Percentiles rank a stretch among this genome's conserved stretches.
These are phyloP conservation scores for Epirrita christyi DNA, from an alignment of 2,888 invertebrate genomes.

Conservation along the genomic window DNA sequence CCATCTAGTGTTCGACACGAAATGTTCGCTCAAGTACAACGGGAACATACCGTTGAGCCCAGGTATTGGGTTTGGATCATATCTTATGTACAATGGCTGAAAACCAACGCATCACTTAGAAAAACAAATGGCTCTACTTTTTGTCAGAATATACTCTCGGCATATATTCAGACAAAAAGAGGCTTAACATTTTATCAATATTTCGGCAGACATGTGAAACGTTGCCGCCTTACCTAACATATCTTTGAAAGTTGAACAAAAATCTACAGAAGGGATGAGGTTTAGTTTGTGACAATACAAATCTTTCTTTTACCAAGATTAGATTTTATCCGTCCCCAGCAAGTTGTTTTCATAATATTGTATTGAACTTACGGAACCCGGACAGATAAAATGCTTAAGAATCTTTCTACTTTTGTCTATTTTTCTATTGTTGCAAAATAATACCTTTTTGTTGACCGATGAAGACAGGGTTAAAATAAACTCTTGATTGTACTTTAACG, in stretches of 20 bases:
- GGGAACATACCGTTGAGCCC: slow-evolving; percentile 69
- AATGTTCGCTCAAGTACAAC: slow-evolving; percentile 72
- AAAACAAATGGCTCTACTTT: slow-evolving; percentile 24
- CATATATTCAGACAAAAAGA: slow-evolving; percentile 13
- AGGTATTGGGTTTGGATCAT: slow-evolving; percentile 74
- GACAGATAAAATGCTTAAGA: slow-evolving; percentile 27
- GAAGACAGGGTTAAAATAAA: slow-evolving; percentile 69
- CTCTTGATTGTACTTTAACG: slow-evolving; percentile 74
- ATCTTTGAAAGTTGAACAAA: slow-evolving; percentile 40
- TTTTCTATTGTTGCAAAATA: slow-evolving; percentile 12
- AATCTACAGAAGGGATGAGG: slow-evolving; percentile 49
- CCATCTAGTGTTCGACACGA: slow-evolving; percentile 76
- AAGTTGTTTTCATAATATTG: slow-evolving; percentile 45
- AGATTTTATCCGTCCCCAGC: slow-evolving; percentile 45
- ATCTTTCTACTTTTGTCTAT: slow-evolving; percentile 20
- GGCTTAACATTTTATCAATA: slow-evolving; percentile 15
- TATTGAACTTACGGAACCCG: slow-evolving; percentile 41
- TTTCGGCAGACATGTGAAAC: slow-evolving; percentile 15
- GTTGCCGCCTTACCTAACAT: slow-evolving; percentile 18
- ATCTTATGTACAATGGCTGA: slow-evolving; percentile 75
- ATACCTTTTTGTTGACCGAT: slow-evolving; percentile 62
- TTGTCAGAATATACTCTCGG: too few relatives aligned
- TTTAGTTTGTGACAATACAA: slow-evolving; percentile 49
- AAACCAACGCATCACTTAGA: slow-evolving; percentile 45
- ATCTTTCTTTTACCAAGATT: slow-evolving; percentile 47